Percentiles rank a stretch among this genome's conserved stretches.
Conservation (phyloP, 2,113 vertebrate species). For the Labeo rohita region DNA sequence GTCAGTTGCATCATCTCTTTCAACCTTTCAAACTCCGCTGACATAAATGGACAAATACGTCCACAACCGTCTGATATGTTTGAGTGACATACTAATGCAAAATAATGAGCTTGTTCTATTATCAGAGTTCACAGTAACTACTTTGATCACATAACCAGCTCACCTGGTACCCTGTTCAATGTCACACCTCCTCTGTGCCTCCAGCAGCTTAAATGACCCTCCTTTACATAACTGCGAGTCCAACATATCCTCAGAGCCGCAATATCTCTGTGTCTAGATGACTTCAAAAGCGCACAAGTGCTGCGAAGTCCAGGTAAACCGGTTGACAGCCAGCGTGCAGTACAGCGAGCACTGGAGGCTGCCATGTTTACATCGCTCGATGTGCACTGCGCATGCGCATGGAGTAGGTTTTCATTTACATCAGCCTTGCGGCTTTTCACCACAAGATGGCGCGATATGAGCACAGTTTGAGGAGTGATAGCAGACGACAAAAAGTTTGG, state of each 20-base stretch:
- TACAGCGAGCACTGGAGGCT: constrained; percentile 52
- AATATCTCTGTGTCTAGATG: constrained; percentile 12
- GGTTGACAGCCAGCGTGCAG: constrained; percentile 55
- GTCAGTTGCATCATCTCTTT: constrained; percentile 27
- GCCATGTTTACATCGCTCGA: constrained; percentile 68
- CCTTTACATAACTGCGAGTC: constrained; percentile 12
- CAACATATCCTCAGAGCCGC: background rate
- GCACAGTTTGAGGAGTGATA: background rate
- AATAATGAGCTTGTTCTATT: background rate
- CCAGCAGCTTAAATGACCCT: constrained; percentile 38
- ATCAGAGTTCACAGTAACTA: background rate
- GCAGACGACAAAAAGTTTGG: background rate
- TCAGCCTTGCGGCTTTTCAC: background rate
- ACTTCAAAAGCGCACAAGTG: background rate
- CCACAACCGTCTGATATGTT: background rate
- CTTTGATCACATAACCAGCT: constrained; percentile 20
- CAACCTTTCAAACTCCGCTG: background rate
- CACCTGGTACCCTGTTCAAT: constrained; percentile 69
- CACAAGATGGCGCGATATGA: constrained; percentile 40
- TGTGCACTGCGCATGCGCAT: constrained; percentile 60
- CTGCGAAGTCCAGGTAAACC: constrained; percentile 6
- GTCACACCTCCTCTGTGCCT: constrained; percentile 62
- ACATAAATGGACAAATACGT: background rate
- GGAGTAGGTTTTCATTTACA: fast-evolving
- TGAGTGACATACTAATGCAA: background rate